These are phyloP conservation scores for Malurus melanocephalus DNA, from an alignment of 2,113 vertebrate genomes.

Conservation along the genomic window DNA sequence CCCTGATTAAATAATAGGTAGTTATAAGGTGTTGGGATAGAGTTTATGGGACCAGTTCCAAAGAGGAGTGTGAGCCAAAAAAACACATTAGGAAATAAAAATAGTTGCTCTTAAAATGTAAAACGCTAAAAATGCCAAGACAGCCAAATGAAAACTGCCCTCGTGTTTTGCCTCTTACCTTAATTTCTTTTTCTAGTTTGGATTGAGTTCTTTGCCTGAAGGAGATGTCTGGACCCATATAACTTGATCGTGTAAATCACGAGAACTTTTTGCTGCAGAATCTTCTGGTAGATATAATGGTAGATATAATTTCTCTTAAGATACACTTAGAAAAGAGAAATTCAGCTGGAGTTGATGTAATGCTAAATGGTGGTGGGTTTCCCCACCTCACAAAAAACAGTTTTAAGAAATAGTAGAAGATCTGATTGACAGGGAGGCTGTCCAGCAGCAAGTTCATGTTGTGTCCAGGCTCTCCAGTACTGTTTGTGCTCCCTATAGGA, in stretches of 20 bases:
- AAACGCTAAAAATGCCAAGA: background rate
- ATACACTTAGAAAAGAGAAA: background rate
- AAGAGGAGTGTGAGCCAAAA: background rate
- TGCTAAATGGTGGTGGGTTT: background rate
- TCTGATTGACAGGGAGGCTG: background rate
- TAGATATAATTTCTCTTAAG: background rate
- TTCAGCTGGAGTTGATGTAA: background rate
- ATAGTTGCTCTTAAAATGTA: background rate
- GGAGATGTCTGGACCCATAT: background rate
- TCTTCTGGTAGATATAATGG: background rate
- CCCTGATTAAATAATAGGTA: background rate
- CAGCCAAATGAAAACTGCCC: background rate
- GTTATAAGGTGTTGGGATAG: background rate
- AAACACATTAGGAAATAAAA: background rate
- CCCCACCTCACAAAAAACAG: background rate
- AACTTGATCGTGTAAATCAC: background rate
- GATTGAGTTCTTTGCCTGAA: background rate
- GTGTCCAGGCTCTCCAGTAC: background rate
- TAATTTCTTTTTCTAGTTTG: background rate
- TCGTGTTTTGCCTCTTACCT: too few species aligned
- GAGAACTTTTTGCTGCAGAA: background rate
- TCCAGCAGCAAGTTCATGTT: background rate
- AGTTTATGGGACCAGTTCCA: background rate
- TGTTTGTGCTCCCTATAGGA: background rate
- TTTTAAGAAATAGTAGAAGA: background rate